phyloP scores from a whole-genome alignment of 1,140 invertebrate species.

The Bombus pyrosoma region DNA sequence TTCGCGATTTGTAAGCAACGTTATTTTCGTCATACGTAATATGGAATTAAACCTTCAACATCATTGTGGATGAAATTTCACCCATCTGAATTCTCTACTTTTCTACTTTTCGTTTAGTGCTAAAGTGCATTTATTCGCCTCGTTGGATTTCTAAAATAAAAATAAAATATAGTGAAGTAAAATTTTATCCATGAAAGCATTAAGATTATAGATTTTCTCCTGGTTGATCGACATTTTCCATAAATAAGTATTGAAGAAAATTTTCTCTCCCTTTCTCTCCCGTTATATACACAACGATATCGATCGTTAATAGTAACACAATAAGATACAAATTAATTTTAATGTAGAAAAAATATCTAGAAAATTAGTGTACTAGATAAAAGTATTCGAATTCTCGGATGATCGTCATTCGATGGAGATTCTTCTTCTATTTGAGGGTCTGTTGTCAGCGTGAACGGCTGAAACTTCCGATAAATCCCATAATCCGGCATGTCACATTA shows the following conservation, averaged over 20 bases:
- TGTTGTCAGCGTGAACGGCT: conserved; percentile 42
- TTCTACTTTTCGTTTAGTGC: not conserved
- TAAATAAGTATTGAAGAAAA: not conserved
- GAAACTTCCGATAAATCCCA: conserved; percentile 63
- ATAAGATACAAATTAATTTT: not conserved
- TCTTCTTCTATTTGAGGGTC: conserved; percentile 44
- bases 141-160: not conserved
- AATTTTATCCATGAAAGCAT: not conserved
- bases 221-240: not conserved
- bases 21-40: not conserved
- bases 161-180: not conserved
- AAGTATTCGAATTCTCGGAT: not conserved
- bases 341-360: not conserved
- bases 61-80: not conserved
- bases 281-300: not conserved
- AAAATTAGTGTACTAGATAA: not conserved
- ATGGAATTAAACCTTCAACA: not conserved
- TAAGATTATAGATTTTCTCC: not conserved
- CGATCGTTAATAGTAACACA: not conserved
- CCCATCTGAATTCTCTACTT: not conserved
- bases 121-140: not conserved
- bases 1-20: not conserved
- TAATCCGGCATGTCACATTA: conserved; percentile 67
- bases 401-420: conserved; percentile 18
- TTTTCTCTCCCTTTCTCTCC: not conserved